Conservation (phyloP, 2,113 vertebrate genomes). For the Cyprinus carpio region DNA sequence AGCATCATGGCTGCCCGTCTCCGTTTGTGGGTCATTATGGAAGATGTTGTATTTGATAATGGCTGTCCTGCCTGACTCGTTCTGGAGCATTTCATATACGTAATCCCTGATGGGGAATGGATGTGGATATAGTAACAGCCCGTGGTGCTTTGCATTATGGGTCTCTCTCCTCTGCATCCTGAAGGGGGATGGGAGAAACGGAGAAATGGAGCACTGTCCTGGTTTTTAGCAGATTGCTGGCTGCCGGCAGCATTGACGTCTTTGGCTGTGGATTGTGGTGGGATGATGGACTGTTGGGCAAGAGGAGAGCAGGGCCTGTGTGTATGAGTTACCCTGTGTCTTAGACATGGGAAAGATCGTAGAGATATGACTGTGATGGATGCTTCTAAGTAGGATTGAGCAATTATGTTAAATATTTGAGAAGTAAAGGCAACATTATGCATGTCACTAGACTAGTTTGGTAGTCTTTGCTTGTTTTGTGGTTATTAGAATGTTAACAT, state of each 20-base stretch:
- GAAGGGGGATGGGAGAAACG: background rate
- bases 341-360: background rate
- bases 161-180: background rate
- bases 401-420: background rate
- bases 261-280: background rate
- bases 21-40: background rate
- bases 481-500: background rate
- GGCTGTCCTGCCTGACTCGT: background rate
- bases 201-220: slow-evolving; percentile 7
- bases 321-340: background rate
- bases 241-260: slow-evolving; percentile 7
- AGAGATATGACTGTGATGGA: background rate
- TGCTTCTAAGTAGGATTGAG: background rate
- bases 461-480: background rate
- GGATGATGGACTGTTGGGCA: background rate
- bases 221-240: slow-evolving; percentile 17
- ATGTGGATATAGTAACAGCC: slow-evolving; percentile 48
- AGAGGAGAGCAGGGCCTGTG: background rate
- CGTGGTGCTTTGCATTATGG: slow-evolving; percentile 41
- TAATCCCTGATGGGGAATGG: background rate
- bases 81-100: background rate
- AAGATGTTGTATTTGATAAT: slow-evolving; percentile 3
- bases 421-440: background rate
- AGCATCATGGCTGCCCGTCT: no score
- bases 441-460: background rate